Conservation (phyloP, 2,888 invertebrate genomes). For the Eupithecia subfuscata region DNA sequence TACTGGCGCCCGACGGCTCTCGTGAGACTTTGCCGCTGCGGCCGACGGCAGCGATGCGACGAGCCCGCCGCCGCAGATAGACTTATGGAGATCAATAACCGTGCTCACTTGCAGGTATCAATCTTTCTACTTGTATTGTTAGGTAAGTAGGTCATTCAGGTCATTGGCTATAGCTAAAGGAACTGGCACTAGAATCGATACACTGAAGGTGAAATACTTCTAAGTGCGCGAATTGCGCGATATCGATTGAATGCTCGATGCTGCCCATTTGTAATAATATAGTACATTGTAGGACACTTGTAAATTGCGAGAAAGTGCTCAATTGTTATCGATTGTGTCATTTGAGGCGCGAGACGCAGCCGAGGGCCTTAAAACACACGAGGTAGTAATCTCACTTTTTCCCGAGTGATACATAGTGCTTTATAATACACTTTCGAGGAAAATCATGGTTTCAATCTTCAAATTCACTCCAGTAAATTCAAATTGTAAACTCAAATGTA, state of each 20-base stretch:
- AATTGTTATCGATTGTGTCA: too few species aligned
- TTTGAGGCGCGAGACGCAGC: too few species aligned
- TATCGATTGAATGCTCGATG: background rate
- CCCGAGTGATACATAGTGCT: too few species aligned
- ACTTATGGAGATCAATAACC: constrained; percentile 82
- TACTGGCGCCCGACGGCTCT: constrained; percentile 85
- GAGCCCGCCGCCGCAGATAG: constrained; percentile 47
- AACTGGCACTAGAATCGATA: constrained; percentile 9
- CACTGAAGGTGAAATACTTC: background rate
- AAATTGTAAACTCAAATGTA: too few species aligned
- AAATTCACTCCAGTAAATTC: too few species aligned
- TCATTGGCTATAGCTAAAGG: background rate
- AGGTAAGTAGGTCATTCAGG: background rate
- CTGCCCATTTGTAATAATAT: background rate
- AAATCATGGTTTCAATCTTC: too few species aligned
- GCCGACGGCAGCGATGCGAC: constrained; percentile 74
- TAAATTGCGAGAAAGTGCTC: too few species aligned
- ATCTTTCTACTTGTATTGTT: background rate
- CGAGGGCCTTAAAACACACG: too few species aligned
- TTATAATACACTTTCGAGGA: too few species aligned
- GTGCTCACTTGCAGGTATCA: constrained; percentile 84
- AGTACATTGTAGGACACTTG: too few species aligned
- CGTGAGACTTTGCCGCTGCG: constrained; percentile 86
- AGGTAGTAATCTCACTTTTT: too few species aligned
- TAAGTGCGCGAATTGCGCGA: background rate